Conservation (phyloP, 1,140 invertebrate genomes). For the Cheumatopsyche charites region DNA sequence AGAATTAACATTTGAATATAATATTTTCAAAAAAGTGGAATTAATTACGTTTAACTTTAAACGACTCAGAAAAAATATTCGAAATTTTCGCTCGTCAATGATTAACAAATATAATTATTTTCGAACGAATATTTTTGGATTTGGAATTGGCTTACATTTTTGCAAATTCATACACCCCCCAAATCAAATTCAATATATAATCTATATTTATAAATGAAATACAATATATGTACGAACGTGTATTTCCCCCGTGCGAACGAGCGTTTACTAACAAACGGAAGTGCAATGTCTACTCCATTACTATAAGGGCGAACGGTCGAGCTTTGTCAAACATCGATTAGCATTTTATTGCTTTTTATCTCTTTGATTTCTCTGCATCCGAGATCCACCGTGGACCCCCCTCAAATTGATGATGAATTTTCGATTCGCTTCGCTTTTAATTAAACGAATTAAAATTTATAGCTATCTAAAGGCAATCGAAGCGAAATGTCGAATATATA, state of each 20-base stretch:
- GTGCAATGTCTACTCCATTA: conserved; percentile 38
- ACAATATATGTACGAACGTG: background rate
- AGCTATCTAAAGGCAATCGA: background rate
- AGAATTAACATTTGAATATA: too few relatives aligned
- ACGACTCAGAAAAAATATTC: too few relatives aligned
- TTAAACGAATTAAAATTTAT: conserved; percentile 24
- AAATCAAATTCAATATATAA: too few relatives aligned
- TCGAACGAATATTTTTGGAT: too few relatives aligned
- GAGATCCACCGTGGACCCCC: background rate
- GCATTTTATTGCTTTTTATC: conserved; percentile 42
- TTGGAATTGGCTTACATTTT: too few relatives aligned
- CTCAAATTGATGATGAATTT: conserved; percentile 1
- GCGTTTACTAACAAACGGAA: conserved; percentile 30
- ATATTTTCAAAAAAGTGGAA: too few relatives aligned
- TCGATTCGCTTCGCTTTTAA: conserved; percentile 14
- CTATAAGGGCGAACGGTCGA: conserved; percentile 25
- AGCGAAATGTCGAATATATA: background rate
- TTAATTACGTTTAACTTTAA: too few relatives aligned
- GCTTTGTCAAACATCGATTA: conserved; percentile 39
- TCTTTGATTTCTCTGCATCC: conserved; percentile 31
- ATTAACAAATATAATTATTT: too few relatives aligned
- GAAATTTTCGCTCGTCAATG: too few relatives aligned
- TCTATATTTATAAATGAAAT: background rate
- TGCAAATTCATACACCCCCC: too few relatives aligned
- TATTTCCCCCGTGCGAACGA: background rate